Base-by-base conservation (phyloP, 2,888 invertebrate species). In the Phaedon cochleariae region DNA sequence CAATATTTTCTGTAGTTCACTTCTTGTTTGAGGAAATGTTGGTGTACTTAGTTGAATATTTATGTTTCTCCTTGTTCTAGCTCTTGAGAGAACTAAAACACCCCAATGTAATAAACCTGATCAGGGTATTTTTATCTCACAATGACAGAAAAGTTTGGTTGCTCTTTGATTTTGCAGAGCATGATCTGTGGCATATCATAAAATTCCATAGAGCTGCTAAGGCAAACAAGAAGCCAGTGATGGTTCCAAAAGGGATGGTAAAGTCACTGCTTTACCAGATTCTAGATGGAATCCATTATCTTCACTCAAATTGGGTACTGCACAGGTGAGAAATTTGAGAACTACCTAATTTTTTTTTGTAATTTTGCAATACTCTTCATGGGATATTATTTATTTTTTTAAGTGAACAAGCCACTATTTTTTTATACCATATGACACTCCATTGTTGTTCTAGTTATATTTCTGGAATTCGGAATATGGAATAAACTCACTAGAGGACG, bases 161-260 rank as follows among this genome's bases (percentile, higher is more conserved):
- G 37, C 85, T 99, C 9, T 97, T 98, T 85, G 98, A 99, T 82
- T 99, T 96, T 86, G 98, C 98, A 0, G 98, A 99, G 85, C 98
- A 99, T 87, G 99, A 99, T 85, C 85, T 99, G 62, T 99, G 98
- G 99, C 98, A 99, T 82, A 99, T 99, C 26, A 99, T 99, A 54
- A 99, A 99, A 85, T 98, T 96, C 82, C 98, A 99, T 82, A 88
- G 99, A 78, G 96, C 97, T 61, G 97, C 98, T 0, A 98, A 98
- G 84, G 97, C 97, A 6, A 97, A 95, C 78, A 98, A 98, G 80
- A 97, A 97, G 80, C 93, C 94, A 65, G 96, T 98, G 15, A 93
- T 95, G 87, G 96, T 97, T 22, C 96, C 97, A 5, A 95, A 95
- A 82, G 97, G 94, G 66, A 97, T 97, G 97, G 97, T 99, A 0